Base-by-base conservation (phyloP, 1,140 invertebrate genomes). In the Harpegnathos saltator region DNA sequence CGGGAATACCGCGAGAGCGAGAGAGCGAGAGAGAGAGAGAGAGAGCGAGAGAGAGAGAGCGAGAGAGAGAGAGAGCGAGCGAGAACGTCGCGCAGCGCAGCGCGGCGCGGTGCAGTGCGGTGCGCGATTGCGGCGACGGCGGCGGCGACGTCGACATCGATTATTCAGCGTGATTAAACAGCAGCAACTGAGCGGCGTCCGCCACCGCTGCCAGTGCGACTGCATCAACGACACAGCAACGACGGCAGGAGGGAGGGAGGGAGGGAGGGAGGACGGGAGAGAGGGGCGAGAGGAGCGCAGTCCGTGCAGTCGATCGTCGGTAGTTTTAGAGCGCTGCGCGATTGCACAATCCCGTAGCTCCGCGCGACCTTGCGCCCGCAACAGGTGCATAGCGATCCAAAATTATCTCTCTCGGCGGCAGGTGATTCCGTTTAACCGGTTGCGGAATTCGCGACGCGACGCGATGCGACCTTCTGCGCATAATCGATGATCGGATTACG, bases 371-470 rank as follows among this genome's bases (percentile, higher is more conserved):
- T 86, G 83, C 58, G 74, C 50, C 56, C 73, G 72, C 50, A 54
- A 75, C 85, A 86, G 85, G 50, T 87, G 85, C 75, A 82, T 74
- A 59, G 84, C 82, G 75, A 81, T 89, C 62, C 71, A 84, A 77
- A 84, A 86, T 66, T 44, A 38, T 66, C 29, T 62, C 44, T 66
- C 29, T 54, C 24, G 84, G 24, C 56, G 68, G 38, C 83, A 68
- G 48, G 65, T 71, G 50, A 71, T 12, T 44, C 63, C 74, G 74
- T 71, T 80, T 58, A n/a, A 80, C 52, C 75, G 65, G 33, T 58
- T 29, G 50, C 44, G 33, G 38, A 44, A 44, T 44, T 44, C 38
- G 22, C 17, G 33, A n/a, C 29, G 29, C 29, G 29, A 33, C n/a
- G n/a, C n/a, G 29, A 33, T 5, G 29, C 38, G 29, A 78, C 48